Base-by-base conservation (phyloP, 2,113 vertebrate species). In the Pollachius pollachius region DNA sequence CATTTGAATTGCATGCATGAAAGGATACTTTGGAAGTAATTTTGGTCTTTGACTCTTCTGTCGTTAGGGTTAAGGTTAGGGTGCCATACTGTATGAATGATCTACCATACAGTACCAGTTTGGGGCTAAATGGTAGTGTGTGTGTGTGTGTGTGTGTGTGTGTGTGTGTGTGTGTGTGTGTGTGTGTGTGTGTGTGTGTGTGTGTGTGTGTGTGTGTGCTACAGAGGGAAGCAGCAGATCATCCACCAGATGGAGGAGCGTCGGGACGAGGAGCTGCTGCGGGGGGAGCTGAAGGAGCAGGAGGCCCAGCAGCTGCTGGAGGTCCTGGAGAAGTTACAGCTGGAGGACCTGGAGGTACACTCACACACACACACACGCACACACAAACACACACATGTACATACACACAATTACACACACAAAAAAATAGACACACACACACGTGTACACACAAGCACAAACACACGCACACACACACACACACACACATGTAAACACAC, bases 161-260 rank as follows among this genome's bases (percentile, higher is more conserved):
- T 34, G 4, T 34, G 30, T 34, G 4, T 34, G 6, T 7, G 6
- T 34, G 30, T 34, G 30, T 34, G 6, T 34, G 30, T 34, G 6
- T 7, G 30, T 34, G 30, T n/a, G 18, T 65, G 6, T 8, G 11
- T 54, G 17, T 34, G 12, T 54, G 6, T n/a, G 25, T 16, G 5
- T 30, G 30, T 30, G 30, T 30, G 3, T 30, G 30, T 72, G 23
- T 77, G 25, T 71, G 5, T 66, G 0, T 62, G 18, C 67, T 52
- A 16, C 74, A 97, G 96, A 27, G 94, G 94, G 15, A 95, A 85
- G 77, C 77, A 90, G 77, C 89, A 91, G 41, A 91, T 98, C 6
- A 70, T 89, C 0, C 34, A 90, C 25, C 96, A 98, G 87, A 96
- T 97, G 0, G 88, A 89, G 71, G 78, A 81, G 70, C 94, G 92